Conservation (phyloP, 2,113 vertebrate species). For the Leptosomus discolor region DNA sequence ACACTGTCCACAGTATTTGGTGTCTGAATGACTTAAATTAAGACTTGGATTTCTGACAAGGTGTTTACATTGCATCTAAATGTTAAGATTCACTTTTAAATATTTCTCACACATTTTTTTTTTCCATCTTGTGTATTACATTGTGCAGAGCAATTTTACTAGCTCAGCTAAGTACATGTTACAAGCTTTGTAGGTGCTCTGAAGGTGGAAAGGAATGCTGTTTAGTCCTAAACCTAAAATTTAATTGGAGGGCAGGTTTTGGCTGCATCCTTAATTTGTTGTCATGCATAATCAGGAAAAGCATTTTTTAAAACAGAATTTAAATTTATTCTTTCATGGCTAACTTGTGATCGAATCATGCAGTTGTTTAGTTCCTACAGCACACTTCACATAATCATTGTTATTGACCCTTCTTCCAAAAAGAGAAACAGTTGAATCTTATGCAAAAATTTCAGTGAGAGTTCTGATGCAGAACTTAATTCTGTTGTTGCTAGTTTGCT, state of each 20-base stretch:
- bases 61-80: not conserved
- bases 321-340: not conserved
- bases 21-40: not conserved
- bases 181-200: not conserved
- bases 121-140: not conserved
- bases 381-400: not conserved
- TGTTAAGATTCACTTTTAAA: not conserved
- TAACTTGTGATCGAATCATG: not conserved
- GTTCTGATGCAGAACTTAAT: not conserved
- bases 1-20: not conserved
- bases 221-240: not conserved
- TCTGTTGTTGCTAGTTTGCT: not conserved
- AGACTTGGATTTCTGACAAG: not conserved
- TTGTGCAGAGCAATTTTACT: not conserved
- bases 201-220: not conserved
- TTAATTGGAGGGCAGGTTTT: not conserved
- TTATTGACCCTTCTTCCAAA: not conserved
- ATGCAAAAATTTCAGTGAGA: not conserved
- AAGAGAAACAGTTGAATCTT: not conserved
- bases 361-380: not conserved
- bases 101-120: not conserved
- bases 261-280: not conserved
- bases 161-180: fast-evolving
- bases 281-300: not conserved
- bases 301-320: not conserved